Evolutionary conservation across 2,113 vertebrate species (phyloP), one percentile per base, ranked within the genome.

Genomic region (Morone saxatilis): DNA sequence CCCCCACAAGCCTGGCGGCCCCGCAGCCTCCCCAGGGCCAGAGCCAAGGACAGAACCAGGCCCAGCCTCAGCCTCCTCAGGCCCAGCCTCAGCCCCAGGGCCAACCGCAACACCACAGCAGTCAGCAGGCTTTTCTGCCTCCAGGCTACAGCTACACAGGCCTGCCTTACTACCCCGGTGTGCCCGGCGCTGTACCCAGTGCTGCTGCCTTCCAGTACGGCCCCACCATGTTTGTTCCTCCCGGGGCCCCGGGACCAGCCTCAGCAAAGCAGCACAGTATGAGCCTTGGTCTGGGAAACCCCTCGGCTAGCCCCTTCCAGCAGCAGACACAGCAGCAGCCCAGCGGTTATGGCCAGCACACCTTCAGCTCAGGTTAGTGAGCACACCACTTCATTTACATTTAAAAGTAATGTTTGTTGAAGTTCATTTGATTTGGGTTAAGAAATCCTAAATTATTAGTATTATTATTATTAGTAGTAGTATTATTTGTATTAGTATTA

Each of bases 121-220:
- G 97, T 4, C 98, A 99, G 96, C 98, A 99, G 96, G 96, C 98
- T 82, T 99, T 98, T 94, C 96, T 99, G 94, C 98, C 98, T 63
- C 98, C 98, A 0, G 98, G 98, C 93, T 99, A 99, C 96, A 99
- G 98, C 94, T 99, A 99, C 91, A 98, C 98, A 81, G 98, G 98
- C 90, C 96, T 99, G 95, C 98, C 98, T 60, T 99, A 99, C 94
- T 99, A 99, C 91, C 96, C 98, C 56, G 98, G 98, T 88, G 96
- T 99, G 87, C 97, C 98, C 38, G 97, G 98, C 59, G 89, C 90
- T 0, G 96, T 99, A 71, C 97, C 98, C 88, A 97, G 96, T 92
- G 98, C 94, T 20, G 93, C 92, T 6, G 92, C 98, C 93, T 99
- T 99, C 94, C 98, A 99, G 94, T 99, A 99, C 0, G 98, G 97